Evolutionary conservation across 2,888 invertebrate species (phyloP).

Genomic region (Himalopsyche anomala): DNA sequence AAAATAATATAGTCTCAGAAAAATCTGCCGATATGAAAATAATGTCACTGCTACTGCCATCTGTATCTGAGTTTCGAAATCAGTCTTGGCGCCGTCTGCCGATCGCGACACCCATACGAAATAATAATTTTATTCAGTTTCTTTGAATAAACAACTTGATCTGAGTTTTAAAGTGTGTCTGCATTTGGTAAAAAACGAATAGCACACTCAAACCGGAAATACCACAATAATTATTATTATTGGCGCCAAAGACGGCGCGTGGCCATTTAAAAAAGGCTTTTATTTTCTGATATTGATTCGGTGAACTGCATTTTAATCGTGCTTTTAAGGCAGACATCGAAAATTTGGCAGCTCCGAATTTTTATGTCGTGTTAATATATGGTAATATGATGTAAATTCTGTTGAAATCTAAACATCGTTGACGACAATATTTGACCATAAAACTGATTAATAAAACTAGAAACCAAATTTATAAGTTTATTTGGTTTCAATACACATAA

Average conservation of each 20-base stretch:
- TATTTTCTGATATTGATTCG: too few relatives aligned
- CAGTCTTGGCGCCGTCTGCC: conserved; percentile 8
- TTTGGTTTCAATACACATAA: too few relatives aligned
- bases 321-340: too few relatives aligned
- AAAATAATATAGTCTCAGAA: background rate
- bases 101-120: conserved; percentile 34
- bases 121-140: conserved; percentile 43
- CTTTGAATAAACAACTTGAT: conserved; percentile 37
- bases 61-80: conserved; percentile 4
- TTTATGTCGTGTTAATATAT: too few relatives aligned
- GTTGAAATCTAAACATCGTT: too few relatives aligned
- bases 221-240: conserved; percentile 41
- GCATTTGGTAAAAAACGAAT: conserved; percentile 42
- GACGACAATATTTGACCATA: too few relatives aligned
- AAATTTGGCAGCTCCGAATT: too few relatives aligned
- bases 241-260: conserved; percentile 40
- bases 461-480: too few relatives aligned
- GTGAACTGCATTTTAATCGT: too few relatives aligned
- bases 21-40: background rate
- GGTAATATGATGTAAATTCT: too few relatives aligned
- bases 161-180: conserved; percentile 38
- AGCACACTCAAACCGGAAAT: conserved; percentile 28
- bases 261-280: conserved; percentile 29
- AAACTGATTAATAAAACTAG: too few relatives aligned
- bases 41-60: background rate